Conservation (phyloP, 2,888 invertebrate species). For the Cremastinae sp. region DNA sequence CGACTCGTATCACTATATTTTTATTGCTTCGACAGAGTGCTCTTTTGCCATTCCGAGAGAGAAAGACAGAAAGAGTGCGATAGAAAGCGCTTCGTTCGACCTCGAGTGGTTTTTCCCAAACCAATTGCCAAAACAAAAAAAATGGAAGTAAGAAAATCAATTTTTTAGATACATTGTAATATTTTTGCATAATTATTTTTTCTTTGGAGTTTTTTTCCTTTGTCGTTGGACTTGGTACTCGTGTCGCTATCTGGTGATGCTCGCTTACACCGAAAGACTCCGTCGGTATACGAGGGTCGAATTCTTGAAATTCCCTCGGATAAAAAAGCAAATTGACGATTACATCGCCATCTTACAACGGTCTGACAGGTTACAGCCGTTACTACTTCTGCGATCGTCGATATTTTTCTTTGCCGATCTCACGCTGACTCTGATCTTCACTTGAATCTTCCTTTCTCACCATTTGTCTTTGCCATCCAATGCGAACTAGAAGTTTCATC, state of each 20-base stretch:
- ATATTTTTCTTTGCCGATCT: conserved; percentile 12
- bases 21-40: conserved; percentile 30
- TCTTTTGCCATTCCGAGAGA: conserved; percentile 31
- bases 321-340: not conserved
- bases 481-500: conserved; percentile 8
- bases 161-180: too few relatives aligned
- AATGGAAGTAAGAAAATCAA: too few relatives aligned
- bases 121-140: too few relatives aligned
- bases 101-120: too few relatives aligned
- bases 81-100: too few relatives aligned
- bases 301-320: not conserved
- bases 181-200: too few relatives aligned
- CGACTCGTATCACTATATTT: conserved; percentile 13
- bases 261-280: not conserved
- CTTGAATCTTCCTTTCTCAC: not conserved
- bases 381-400: conserved; percentile 8
- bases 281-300: not conserved
- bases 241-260: too few relatives aligned
- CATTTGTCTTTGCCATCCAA: not conserved
- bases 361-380: not conserved
- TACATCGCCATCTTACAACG: not conserved
- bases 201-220: too few relatives aligned
- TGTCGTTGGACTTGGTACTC: too few relatives aligned
- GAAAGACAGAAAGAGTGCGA: conserved; percentile 17
- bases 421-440: not conserved